Base-by-base conservation (phyloP, 2,888 invertebrate genomes). In the Andrena praecox region DNA sequence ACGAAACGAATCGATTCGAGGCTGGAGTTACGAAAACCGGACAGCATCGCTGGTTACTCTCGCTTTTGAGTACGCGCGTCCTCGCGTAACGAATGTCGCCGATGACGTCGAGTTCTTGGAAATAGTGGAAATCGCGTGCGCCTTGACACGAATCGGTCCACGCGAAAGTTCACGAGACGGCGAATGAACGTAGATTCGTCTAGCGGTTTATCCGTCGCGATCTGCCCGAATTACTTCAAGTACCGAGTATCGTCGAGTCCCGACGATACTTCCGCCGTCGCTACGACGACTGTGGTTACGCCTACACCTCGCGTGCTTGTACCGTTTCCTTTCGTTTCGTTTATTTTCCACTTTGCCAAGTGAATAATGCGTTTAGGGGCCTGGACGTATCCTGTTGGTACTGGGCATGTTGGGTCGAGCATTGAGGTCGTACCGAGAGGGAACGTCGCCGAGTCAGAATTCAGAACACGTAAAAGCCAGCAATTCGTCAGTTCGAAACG, bases 331-430 rank as follows among this genome's bases (percentile, higher is more conserved):
- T 76, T 20, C 33, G 56, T 54, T 64, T 12, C 48, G 24, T 42
- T 71, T 78, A 87, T 87, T 87, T 88, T 88, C 82, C 73, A 87
- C 77, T 89, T 87, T 68, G 60, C 67, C 29, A 85, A 87, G 71
- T 89, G 84, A 73, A 87, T 87, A 85, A 88, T 82, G 64, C 69
- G 85, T 80, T 82, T 69, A 78, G 75, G 79, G 77, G 64, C 42
- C 60, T 67, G 56, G 50, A 24, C 64, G 76, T 81, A 87, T 88
- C 89, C 89, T 88, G 84, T 88, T 85, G 89, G 76, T 74, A 27
- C 71, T 27, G 60, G 69, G 27, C 31, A 29, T 12, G 20, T 62
- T 52, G 60, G 56, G 24, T 7, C 48, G 20, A 64, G 62, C 54
- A 74, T 79, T 72, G 81, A 67, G 73, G 59, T 54, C 62, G 73